Evolutionary conservation across 2,113 vertebrate species (phyloP), one percentile per base, ranked within the genome.

Genomic region (Thunnus maccoyii): DNA sequence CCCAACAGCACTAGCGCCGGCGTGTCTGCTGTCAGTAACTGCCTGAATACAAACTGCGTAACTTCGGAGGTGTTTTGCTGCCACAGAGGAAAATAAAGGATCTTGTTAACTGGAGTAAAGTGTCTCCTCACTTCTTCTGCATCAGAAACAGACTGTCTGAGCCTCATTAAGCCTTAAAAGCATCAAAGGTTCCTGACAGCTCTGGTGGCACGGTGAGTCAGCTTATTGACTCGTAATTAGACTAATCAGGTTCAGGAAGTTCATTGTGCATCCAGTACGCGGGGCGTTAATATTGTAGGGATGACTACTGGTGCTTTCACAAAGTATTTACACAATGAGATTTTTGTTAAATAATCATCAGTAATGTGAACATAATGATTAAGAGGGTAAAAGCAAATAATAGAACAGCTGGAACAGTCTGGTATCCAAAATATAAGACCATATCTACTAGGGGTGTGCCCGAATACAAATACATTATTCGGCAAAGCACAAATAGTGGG

Each of bases 211-310:
- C 22, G 3, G 12, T 51, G 58, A 70, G 13, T 69, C 70, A 46
- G 17, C 46, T 32, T 79, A 51, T 57, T 84, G 76, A 47, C 70
- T 74, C 13, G 76, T 74, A 74, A 84, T 84, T 58, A 78, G 56
- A 62, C 0, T 14, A 17, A 62, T 84, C 44, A 2, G 57, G 62
- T 68, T 52, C 16, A 20, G 72, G 48, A 10, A 27, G 25, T 48
- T 61, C 81, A 66, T 72, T 55, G 72, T 60, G 62, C 69, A 27
- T 73, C 47, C 13, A 63, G 18, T 13, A 4, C 4, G 27, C 27
- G 4, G 27, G 27, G 2, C 4, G 27, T 3, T 4, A 30, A 30
- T 30, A 30, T 30, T 30, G 27, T 30, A 30, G 27, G 27, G 27
- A 30, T 30, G 27, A 30, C 27, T 30, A 30, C 27, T 30, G 27